phyloP scores from a whole-genome alignment of 2,113 vertebrate genomes.

The Carassius carassius region DNA sequence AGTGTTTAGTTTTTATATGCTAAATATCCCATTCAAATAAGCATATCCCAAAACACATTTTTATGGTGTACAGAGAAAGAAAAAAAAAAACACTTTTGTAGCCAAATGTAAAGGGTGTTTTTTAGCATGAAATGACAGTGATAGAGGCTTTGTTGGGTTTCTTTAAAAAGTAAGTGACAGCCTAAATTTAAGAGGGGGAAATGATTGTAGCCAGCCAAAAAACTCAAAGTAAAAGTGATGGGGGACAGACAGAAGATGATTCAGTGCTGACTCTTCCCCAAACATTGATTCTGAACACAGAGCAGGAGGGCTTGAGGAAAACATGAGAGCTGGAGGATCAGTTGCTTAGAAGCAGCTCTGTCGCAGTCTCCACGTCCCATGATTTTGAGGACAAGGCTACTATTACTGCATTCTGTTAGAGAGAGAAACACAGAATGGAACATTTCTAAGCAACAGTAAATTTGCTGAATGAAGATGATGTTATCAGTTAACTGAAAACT shows the following conservation, averaged over 20 bases:
- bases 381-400: conserved; percentile 99
- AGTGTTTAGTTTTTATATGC: conserved; percentile 68
- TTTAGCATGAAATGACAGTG: conserved; percentile 77
- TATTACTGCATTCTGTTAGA: conserved; percentile 95
- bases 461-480: neutral
- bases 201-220: neutral
- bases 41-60: conserved; percentile 79
- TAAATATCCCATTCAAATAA: conserved; percentile 70
- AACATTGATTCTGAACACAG: conserved; percentile 20
- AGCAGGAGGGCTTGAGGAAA: conserved; percentile 51
- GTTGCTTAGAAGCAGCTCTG: conserved; percentile 98
- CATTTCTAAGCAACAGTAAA: conserved; percentile 3
- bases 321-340: conserved; percentile 73
- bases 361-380: conserved; percentile 97
- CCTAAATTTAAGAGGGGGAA: neutral
- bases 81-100: too few species aligned
- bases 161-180: neutral
- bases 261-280: neutral
- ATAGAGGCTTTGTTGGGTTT: conserved; percentile 61
- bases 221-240: neutral
- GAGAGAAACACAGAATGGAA: conserved; percentile 58
- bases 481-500: neutral
- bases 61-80: conserved; percentile 83
- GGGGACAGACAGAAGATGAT: neutral
- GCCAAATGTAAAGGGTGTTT: too few species aligned